Evolutionary conservation across 2,888 invertebrate species (phyloP).

Genomic region (Neocrepidodera transversa): DNA sequence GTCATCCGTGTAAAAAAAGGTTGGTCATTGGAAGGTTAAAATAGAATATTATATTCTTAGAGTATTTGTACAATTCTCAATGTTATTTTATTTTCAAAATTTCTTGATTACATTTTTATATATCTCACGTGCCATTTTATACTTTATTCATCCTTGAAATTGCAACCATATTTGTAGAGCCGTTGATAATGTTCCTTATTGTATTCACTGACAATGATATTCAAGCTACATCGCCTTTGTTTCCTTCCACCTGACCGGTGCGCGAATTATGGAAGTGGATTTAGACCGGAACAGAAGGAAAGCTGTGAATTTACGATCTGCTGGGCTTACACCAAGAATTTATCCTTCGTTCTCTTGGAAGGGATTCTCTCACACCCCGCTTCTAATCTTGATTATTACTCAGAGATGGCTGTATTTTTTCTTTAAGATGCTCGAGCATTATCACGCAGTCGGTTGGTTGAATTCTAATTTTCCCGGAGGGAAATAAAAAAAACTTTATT

Average conservation of each 20-base stretch:
- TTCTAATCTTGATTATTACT: constrained; percentile 58
- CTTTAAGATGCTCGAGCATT: constrained; percentile 45
- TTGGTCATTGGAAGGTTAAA: no score
- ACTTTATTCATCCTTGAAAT: no score
- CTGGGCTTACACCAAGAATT: constrained; percentile 55
- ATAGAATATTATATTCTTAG: no score
- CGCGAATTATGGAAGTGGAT: constrained; percentile 54
- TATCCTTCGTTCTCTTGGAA: constrained; percentile 52
- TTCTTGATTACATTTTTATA: no score
- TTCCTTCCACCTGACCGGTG: constrained; percentile 30
- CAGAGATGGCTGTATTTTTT: constrained; percentile 49
- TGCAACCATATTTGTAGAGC: no score
- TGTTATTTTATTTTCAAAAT: no score
- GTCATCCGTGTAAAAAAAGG: no score
- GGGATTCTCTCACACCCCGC: constrained; percentile 50
- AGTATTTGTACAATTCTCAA: no score
- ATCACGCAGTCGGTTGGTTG: constrained; percentile 38
- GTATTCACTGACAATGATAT: constrained; percentile 14
- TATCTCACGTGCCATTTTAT: no score
- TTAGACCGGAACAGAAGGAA: constrained; percentile 49
- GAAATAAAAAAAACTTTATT: constrained; percentile 35
- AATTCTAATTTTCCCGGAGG: constrained; percentile 41
- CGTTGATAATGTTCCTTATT: no score
- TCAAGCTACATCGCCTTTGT: constrained; percentile 22
- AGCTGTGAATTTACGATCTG: constrained; percentile 55